Conservation (phyloP, 2,113 vertebrate species). For the Scalopus aquaticus region DNA sequence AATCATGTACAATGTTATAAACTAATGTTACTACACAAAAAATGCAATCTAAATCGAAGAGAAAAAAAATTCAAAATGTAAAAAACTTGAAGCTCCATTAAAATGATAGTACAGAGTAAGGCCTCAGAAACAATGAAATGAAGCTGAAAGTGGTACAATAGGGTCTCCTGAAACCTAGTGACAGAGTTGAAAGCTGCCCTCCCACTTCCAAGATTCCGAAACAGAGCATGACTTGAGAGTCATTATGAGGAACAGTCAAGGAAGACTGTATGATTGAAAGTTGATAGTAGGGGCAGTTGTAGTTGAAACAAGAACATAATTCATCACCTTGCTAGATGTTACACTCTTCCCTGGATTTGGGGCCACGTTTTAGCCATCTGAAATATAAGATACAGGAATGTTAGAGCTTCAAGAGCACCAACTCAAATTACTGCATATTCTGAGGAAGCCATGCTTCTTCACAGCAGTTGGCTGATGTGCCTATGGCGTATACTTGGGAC, state of each 20-base stretch:
- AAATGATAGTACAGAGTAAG: background rate
- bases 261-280: background rate
- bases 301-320: conserved; percentile 4
- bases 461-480: background rate
- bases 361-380: background rate
- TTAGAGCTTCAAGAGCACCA: background rate
- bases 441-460: background rate
- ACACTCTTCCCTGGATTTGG: background rate
- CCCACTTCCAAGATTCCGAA: background rate
- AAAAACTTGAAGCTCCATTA: no score
- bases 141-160: background rate
- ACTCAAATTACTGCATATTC: background rate
- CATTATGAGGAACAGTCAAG: background rate
- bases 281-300: background rate
- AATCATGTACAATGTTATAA: no score
- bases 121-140: background rate
- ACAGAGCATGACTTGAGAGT: background rate
- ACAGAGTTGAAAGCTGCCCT: background rate
- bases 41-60: background rate
- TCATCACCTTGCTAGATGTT: background rate
- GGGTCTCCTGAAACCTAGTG: conserved; percentile 27
- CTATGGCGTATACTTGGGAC: background rate
- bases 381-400: background rate
- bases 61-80: background rate
- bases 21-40: no score